Percentiles rank a stretch among this genome's conserved stretches.
Evolutionary conservation across 2,113 vertebrate genomes (phyloP).

Genomic region (Thalassarche chlororhynchos): DNA sequence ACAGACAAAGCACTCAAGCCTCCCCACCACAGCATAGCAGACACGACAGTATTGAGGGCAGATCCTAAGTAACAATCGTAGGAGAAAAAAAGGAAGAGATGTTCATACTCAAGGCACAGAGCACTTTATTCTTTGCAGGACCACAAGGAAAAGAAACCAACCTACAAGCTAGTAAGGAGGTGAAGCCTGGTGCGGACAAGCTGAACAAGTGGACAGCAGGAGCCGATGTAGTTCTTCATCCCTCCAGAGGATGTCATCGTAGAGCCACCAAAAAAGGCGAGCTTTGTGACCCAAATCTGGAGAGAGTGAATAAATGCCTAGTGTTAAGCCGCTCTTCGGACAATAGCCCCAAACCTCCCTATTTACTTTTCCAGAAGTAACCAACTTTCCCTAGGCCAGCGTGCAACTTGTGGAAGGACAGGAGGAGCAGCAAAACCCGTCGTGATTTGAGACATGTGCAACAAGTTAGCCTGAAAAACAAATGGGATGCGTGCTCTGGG

Average conservation of each 20-base stretch:
- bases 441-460: not conserved
- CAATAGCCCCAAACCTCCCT: not conserved
- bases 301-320: not conserved
- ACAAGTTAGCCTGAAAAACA: not conserved
- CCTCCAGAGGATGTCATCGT: slow-evolving; percentile 66
- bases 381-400: not conserved
- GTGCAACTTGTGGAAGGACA: not conserved
- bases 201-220: not conserved
- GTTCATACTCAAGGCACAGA: not conserved
- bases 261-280: slow-evolving; percentile 31
- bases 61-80: not conserved
- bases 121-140: not conserved
- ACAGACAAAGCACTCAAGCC: not conserved
- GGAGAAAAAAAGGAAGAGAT: not conserved
- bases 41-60: not conserved
- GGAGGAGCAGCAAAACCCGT: not conserved
- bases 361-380: not conserved
- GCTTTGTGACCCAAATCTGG: not conserved
- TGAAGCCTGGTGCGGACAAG: not conserved
- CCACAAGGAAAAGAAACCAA: not conserved
- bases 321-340: not conserved
- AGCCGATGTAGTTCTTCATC: not conserved
- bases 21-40: not conserved
- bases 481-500: not conserved
- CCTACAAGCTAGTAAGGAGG: not conserved